Evolutionary conservation across 1,140 invertebrate species (phyloP), one percentile per base, ranked within the genome.

Genomic region (Stratiolaelaps scimitus): DNA sequence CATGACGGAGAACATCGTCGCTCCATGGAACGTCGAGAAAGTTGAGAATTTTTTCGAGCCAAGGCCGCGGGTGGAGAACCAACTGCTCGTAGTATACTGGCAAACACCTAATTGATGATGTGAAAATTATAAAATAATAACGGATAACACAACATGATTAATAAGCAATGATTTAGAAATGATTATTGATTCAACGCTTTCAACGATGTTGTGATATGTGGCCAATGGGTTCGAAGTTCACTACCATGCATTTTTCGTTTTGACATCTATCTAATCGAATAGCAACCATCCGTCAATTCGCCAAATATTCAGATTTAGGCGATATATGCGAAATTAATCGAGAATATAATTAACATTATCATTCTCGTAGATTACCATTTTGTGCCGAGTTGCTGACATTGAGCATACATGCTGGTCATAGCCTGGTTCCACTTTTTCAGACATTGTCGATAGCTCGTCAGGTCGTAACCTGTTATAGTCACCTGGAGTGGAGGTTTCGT

Each of bases 381-480:
- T 17, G 83, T 77, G 13, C 94, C 93, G 56, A 98, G 83, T 70
- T 88, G 82, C 67, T 84, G 82, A 78, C 94, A 98, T 78, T 97
- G 91, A 67, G 84, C 82, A 77, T 94, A 86, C 94, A 98, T 98
- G 64, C 85, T 81, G 72, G 87, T 84, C 72, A 96, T 92, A 23
- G 92, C 92, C 71, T 85, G 83, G 77, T 96, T 98, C 95, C 94
- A 98, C 76, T 93, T 93, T 68, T 82, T 84, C 75, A 98, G 76
- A 76, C 92, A 96, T 76, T 94, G 89, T 66, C 89, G 82, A 77
- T 94, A 96, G 73, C 85, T 89, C 68, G 83, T 84, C 72, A 98
- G 77, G 78, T 98, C 91, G 79, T 98, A 98, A 1, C 95, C 95
- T 20, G 92, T 93, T 73, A 98, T 97, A 56, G 93, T 97, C 64